Conservation (phyloP, 2,888 invertebrate species). For the Crepidodera aurea region DNA sequence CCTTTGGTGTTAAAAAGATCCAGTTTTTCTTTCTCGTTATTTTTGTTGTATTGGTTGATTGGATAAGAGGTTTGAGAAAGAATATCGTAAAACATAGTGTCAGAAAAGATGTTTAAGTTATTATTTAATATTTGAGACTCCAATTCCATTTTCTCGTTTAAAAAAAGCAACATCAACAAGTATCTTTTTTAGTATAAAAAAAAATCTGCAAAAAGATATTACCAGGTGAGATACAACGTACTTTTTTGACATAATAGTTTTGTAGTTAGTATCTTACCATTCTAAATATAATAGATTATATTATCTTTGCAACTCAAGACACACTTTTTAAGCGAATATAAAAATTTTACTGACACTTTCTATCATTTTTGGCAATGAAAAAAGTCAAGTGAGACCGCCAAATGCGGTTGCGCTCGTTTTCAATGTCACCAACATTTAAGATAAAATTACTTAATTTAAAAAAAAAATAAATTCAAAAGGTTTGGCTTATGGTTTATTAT, state of each 20-base stretch:
- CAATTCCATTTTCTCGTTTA: conserved; percentile 36
- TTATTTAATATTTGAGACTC: conserved; percentile 38
- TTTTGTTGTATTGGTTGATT: conserved; percentile 32
- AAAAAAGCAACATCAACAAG: conserved; percentile 27
- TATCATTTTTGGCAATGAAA: conserved; percentile 30
- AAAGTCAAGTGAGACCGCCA: conserved; percentile 36
- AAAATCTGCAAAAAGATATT: conserved; percentile 9
- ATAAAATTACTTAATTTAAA: not conserved
- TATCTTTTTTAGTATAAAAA: conserved; percentile 22
- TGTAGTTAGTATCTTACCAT: not conserved
- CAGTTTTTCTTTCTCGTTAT: conserved; percentile 34
- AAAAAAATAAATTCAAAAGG: no score
- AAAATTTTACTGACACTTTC: conserved; percentile 35
- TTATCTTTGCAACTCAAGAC: not conserved
- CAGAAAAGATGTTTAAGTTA: conserved; percentile 34
- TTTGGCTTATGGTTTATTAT: no score
- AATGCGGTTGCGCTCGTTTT: conserved; percentile 36
- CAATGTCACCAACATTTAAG: conserved; percentile 19
- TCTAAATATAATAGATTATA: not conserved
- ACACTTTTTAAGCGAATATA: conserved; percentile 34
- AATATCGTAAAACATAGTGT: conserved; percentile 39
- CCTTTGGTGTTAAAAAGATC: conserved; percentile 39
- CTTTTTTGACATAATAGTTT: not conserved
- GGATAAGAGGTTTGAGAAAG: conserved; percentile 33
- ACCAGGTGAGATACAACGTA: not conserved